Base-by-base conservation (phyloP, 2,797 vertebrate genomes). In the Myotis myotis region DNA sequence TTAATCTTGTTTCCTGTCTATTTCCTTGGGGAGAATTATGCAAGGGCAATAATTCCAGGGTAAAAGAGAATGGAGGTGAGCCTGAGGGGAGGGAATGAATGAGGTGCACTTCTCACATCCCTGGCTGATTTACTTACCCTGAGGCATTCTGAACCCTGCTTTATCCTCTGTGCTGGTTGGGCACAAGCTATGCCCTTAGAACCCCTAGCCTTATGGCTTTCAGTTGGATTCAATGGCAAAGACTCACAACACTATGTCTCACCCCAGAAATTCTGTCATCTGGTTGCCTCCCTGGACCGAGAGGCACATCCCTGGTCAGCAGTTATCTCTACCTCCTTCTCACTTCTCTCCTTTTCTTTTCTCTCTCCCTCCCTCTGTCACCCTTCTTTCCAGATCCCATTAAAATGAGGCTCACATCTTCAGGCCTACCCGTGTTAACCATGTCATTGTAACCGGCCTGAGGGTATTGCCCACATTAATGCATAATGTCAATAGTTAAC, bases 1-100 rank as follows among this genome's bases (percentile, higher is more conserved):
- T 96, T 95, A 89, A 96, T 95, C 81, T 86, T 95, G 15, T 87
- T 96, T 96, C 57, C 64, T 92, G 70, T 89, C 82, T 92, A 44
- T 87, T 96, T 94, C 66, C 36, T 90, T 79, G 19, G 93, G 88
- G 47, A 94, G 49, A 96, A 88, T 93, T 93, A 93, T 88, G n/a
- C 89, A 96, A 90, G 8, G 62, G n/a, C 8, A 30, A 12, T 62
- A 6, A 62, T 30, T 62, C 60, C 2, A 30, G 5, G 23, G 0
- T 68, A 51, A 57, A 20, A 22, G 33, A 95, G 33, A 70, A 44
- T 11, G 17, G 36, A 13, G 9, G 7, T 66, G 28, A 75, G 8
- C 13, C 15, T 76, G 30, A 49, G 36, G 8, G 13, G n/a, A 64
- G 5, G 2, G 6, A 28, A 10, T 22, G 1, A 55, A 62, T 30